These are phyloP conservation scores for Tragelaphus oryx DNA, from an alignment of 2,797 vertebrate genomes.

Conservation along the genomic window DNA sequence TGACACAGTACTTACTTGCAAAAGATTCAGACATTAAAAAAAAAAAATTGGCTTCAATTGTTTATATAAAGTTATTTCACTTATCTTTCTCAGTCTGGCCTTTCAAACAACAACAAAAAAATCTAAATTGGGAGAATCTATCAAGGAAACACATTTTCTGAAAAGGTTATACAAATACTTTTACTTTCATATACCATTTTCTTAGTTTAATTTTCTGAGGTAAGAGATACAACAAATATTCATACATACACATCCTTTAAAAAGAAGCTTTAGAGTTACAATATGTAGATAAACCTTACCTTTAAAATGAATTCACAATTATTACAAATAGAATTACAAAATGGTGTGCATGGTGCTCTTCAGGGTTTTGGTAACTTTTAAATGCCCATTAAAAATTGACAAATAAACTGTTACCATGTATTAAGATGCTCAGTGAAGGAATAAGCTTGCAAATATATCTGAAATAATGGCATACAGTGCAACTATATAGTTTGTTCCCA, in stretches of 20 bases:
- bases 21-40: not conserved
- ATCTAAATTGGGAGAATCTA: not conserved
- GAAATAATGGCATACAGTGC: not conserved
- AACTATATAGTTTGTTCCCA: not conserved
- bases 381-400: not conserved
- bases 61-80: conserved; percentile 6
- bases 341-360: not conserved
- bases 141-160: not conserved
- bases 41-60: not conserved
- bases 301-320: conserved; percentile 3
- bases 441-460: not conserved
- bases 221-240: not conserved
- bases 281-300: not conserved
- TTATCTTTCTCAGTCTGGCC: not conserved
- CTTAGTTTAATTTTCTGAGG: not conserved
- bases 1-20: not conserved
- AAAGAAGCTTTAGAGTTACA: not conserved
- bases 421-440: not conserved
- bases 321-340: not conserved
- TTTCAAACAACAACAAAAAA: conserved; percentile 20
- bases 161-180: not conserved
- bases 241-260: not conserved
- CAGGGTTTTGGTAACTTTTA: not conserved
- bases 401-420: not conserved
- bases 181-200: conserved; percentile 10